A percentile compares a stretch with the other conserved stretches of the same genome.
Conservation (phyloP, 2,888 invertebrate species). For the Ypsolopha scabrella region DNA sequence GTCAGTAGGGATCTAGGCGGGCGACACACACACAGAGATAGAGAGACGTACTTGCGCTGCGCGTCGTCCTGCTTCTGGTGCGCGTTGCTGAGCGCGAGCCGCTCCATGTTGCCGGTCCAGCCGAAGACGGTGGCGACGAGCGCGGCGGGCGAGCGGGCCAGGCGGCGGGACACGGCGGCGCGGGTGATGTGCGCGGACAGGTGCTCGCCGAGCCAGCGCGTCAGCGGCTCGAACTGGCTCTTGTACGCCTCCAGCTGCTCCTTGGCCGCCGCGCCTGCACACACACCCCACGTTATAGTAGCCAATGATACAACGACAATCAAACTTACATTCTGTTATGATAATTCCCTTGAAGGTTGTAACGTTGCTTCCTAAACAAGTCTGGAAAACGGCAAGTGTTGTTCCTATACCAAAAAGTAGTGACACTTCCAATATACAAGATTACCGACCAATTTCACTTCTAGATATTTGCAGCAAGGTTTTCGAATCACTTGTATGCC, state of each 20-base stretch:
- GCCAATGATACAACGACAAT: too few relatives aligned
- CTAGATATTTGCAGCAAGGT: too few relatives aligned
- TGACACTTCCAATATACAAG: too few relatives aligned
- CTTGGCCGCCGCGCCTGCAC: conserved; percentile 71
- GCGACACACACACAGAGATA: not conserved
- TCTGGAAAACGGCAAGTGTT: too few relatives aligned
- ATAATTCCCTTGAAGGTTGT: too few relatives aligned
- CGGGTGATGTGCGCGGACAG: conserved; percentile 83
- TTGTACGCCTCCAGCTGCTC: conserved; percentile 83
- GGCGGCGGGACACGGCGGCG: conserved; percentile 87
- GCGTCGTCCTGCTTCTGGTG: conserved; percentile 94
- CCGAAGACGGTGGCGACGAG: conserved; percentile 97
- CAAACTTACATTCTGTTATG: too few relatives aligned
- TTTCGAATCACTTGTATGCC: too few relatives aligned
- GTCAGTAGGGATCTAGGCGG: not conserved
- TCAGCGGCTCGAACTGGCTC: conserved; percentile 87
- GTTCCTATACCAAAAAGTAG: too few relatives aligned
- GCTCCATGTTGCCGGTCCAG: conserved; percentile 99
- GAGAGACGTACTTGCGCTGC: conserved; percentile 72
- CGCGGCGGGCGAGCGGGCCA: conserved; percentile 94
- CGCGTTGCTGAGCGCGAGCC: conserved; percentile 94
- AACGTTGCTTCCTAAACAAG: too few relatives aligned
- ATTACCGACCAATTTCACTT: too few relatives aligned
- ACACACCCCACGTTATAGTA: not conserved
- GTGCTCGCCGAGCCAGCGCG: conserved; percentile 89